Evolutionary conservation across 1,140 invertebrate species (phyloP).

Genomic region (Drosophila nigromelanica): DNA sequence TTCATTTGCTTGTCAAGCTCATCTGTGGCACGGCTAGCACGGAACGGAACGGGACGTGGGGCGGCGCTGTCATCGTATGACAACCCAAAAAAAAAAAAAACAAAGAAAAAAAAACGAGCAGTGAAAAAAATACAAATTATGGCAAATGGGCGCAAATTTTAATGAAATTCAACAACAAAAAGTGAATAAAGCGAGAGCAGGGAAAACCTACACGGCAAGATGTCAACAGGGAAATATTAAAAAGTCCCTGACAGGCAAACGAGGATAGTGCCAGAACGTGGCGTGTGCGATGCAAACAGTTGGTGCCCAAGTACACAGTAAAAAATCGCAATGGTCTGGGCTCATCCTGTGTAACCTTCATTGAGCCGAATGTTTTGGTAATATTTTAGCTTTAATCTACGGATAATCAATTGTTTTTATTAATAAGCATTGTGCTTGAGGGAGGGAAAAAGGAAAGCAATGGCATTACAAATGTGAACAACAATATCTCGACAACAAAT

Average conservation of each 20-base stretch:
- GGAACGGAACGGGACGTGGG: slow-evolving; percentile 3
- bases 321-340: not conserved
- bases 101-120: slow-evolving; percentile 5
- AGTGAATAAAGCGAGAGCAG: slow-evolving; percentile 31
- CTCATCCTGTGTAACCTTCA: not conserved
- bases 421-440: slow-evolving; percentile 1
- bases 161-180: slow-evolving; percentile 78
- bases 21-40: not conserved
- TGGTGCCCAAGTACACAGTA: not conserved
- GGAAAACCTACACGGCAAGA: slow-evolving; percentile 37
- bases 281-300: slow-evolving; percentile 10
- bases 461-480: slow-evolving; percentile 25
- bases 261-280: slow-evolving; percentile 23
- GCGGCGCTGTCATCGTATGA: slow-evolving; percentile 58
- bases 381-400: slow-evolving; percentile 22
- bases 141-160: slow-evolving; percentile 81
- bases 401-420: slow-evolving; percentile 25
- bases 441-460: slow-evolving; percentile 29
- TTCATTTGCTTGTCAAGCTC: slow-evolving; percentile 72
- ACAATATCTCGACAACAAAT: slow-evolving; percentile 34
- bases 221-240: slow-evolving; percentile 70
- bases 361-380: not conserved
- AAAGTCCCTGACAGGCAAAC: slow-evolving; percentile 53
- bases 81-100: slow-evolving; percentile 34
- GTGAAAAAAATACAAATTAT: slow-evolving; percentile 68